Evolutionary conservation across 2,797 vertebrate species (phyloP).

Genomic region (Leptodon cayanensis): DNA sequence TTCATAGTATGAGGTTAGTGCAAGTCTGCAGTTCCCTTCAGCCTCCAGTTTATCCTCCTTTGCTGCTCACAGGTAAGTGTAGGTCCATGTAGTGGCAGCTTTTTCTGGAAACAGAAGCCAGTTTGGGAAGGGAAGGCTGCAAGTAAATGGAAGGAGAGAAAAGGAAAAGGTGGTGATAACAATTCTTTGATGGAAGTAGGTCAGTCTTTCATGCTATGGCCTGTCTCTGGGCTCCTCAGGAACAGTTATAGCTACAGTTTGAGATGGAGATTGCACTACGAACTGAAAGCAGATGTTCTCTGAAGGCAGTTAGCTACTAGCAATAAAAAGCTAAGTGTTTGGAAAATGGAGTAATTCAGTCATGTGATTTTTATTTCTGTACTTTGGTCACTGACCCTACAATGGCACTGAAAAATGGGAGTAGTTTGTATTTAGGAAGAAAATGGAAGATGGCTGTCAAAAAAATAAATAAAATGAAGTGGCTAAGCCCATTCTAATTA

Average conservation of each 20-base stretch:
- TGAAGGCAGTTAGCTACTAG: neutral
- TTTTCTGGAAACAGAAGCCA: neutral
- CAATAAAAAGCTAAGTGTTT: neutral
- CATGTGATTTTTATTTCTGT: neutral
- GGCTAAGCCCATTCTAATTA: constrained; percentile 1
- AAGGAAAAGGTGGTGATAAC: neutral
- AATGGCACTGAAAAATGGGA: neutral
- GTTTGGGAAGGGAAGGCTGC: neutral
- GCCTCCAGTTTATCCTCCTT: neutral
- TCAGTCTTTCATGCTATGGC: neutral
- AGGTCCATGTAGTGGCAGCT: neutral
- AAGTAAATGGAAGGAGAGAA: neutral
- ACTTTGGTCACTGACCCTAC: neutral
- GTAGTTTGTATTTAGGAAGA: neutral
- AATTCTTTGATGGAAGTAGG: neutral
- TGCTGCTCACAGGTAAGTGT: neutral
- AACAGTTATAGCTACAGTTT: neutral
- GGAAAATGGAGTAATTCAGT: constrained; percentile 6
- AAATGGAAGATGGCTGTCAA: neutral
- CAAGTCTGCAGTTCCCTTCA: neutral
- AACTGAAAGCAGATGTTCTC: constrained; percentile 1
- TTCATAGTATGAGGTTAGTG: neutral
- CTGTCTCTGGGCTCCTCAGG: constrained; percentile 3
- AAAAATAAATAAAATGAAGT: neutral
- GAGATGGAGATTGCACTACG: neutral